Percentiles rank a stretch among this genome's conserved stretches.
Evolutionary conservation across 2,888 invertebrate species (phyloP).

Genomic region (Ametastegia equiseti): DNA sequence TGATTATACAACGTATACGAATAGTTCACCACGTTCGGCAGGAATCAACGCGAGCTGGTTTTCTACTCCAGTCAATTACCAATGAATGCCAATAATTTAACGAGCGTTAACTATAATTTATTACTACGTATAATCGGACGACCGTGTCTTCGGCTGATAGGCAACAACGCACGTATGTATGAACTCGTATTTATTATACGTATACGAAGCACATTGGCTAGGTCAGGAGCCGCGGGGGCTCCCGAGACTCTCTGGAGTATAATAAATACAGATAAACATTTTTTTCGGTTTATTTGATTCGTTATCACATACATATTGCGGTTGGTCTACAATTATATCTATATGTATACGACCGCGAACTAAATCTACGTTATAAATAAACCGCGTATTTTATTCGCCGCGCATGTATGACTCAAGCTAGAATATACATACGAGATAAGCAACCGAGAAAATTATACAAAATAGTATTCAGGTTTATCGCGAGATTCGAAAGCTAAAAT

Average conservation of each 20-base stretch:
- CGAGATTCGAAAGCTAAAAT: neutral
- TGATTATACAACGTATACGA: neutral
- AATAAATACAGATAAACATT: conserved; percentile 22
- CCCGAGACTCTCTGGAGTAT: too few species aligned
- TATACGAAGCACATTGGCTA: neutral
- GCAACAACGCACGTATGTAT: neutral
- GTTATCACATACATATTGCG: conserved; percentile 19
- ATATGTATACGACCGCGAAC: too few species aligned
- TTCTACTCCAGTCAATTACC: neutral
- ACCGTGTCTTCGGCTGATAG: neutral
- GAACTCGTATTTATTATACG: too few species aligned
- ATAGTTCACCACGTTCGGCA: neutral
- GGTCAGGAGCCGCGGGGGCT: neutral
- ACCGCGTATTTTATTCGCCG: neutral
- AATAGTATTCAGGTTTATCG: neutral
- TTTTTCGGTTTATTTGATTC: neutral
- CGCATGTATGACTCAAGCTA: neutral
- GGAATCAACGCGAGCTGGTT: neutral
- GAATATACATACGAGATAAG: neutral
- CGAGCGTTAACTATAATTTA: conserved; percentile 25
- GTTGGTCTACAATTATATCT: neutral
- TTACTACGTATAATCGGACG: conserved; percentile 14
- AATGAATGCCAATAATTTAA: conserved; percentile 29
- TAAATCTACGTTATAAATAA: conserved; percentile 2
- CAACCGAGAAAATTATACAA: neutral